Percentiles rank a stretch among this genome's conserved stretches.
These are phyloP conservation scores for Batillaria attramentaria DNA, from an alignment of 1,140 invertebrate genomes.

Conservation along the genomic window DNA sequence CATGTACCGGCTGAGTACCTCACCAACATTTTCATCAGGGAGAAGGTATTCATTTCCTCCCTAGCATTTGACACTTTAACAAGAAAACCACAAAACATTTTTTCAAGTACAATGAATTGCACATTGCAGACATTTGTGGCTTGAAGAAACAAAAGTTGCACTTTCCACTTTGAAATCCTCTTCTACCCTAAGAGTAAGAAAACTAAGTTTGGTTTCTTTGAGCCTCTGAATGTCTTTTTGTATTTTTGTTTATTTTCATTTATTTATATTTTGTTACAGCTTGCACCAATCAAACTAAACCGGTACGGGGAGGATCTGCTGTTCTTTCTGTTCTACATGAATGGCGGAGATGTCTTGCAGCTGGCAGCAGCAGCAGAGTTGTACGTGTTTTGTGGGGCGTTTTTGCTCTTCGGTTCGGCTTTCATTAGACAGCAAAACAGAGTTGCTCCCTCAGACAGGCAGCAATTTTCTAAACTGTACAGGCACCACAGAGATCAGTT, in stretches of 20 bases:
- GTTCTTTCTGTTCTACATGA: slow-evolving; percentile 99
- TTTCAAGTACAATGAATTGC: too few relatives aligned
- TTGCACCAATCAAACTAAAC: slow-evolving; percentile 94
- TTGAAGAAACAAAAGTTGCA: too few relatives aligned
- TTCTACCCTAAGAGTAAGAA: too few relatives aligned
- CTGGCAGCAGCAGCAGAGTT: slow-evolving; percentile 95
- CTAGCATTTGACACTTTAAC: not conserved
- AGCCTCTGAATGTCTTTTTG: too few relatives aligned
- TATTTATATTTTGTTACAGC: slow-evolving; percentile 72
- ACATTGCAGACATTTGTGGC: too few relatives aligned
- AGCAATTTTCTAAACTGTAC: too few relatives aligned
- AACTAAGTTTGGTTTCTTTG: too few relatives aligned
- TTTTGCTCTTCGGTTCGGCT: slow-evolving; percentile 13
- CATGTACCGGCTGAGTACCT: slow-evolving; percentile 99
- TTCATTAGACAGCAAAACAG: too few relatives aligned
- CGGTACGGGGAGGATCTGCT: slow-evolving; percentile 98
- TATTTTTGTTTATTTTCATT: slow-evolving; percentile 16
- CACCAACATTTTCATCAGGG: slow-evolving; percentile 83
- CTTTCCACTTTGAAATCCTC: too few relatives aligned
- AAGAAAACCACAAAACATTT: too few relatives aligned
- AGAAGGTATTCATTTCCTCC: slow-evolving; percentile 59
- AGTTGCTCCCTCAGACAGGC: too few relatives aligned
- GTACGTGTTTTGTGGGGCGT: slow-evolving; percentile 79
- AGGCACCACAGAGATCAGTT: too few relatives aligned
- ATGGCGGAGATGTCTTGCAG: slow-evolving; percentile 97